Conservation (phyloP, 2,797 vertebrate genomes). For the Darevskia mixta region DNA sequence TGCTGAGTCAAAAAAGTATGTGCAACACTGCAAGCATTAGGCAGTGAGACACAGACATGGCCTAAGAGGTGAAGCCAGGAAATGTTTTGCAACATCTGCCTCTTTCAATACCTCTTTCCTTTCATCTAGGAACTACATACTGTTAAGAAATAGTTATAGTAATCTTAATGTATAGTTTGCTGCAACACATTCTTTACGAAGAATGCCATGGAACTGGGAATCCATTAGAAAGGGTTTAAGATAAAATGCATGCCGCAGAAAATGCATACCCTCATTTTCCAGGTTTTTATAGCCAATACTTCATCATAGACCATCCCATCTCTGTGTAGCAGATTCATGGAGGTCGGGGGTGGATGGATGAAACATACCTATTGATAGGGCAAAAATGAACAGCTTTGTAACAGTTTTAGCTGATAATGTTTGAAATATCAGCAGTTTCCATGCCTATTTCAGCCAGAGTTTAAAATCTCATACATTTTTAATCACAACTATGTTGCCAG, state of each 20-base stretch:
- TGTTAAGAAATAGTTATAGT: not conserved
- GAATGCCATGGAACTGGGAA: not conserved
- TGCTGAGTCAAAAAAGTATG: not conserved
- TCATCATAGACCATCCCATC: not conserved
- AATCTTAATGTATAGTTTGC: not conserved
- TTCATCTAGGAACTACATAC: not conserved
- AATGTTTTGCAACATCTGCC: not conserved
- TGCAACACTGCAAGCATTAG: not conserved
- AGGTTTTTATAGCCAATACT: not conserved
- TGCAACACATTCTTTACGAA: not conserved
- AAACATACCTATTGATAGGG: not conserved
- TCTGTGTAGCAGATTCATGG: not conserved
- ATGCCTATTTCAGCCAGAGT: not conserved
- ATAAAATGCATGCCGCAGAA: not conserved
- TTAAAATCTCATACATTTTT: not conserved
- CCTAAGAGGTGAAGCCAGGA: not conserved
- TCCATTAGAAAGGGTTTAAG: not conserved
- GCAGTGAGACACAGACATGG: not conserved
- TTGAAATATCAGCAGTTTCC: not conserved
- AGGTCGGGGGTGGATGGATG: not conserved
- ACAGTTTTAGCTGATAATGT: not conserved
- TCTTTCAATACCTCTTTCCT: not conserved
- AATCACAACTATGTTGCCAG: not conserved
- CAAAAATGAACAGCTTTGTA: not conserved
- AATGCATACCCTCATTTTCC: not conserved